A percentile compares a stretch with the other conserved stretches of the same genome.
These are phyloP conservation scores for Strongylocentrotus purpuratus DNA, from an alignment of 35 echinoderm and acorn worm genomes.

Conservation along the genomic window DNA sequence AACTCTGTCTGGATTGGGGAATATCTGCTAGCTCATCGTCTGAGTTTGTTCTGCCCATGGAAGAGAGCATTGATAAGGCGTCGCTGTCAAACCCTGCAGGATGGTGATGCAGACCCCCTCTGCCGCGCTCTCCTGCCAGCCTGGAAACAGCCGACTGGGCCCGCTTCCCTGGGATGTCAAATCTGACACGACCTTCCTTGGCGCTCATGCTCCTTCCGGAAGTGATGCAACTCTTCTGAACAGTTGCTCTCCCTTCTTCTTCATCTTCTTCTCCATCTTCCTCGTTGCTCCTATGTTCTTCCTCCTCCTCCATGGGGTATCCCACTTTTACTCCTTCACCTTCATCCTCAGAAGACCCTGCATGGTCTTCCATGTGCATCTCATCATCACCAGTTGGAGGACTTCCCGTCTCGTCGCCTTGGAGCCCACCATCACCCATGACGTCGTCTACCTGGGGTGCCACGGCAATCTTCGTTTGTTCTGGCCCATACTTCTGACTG, in stretches of 20 bases:
- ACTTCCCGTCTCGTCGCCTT: background rate
- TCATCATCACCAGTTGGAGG: background rate
- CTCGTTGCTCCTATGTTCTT: background rate
- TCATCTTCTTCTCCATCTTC: background rate
- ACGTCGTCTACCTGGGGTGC: background rate
- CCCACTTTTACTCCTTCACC: background rate
- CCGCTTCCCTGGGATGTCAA: background rate
- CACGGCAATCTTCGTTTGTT: conserved; percentile 22
- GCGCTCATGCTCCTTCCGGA: conserved; percentile 31
- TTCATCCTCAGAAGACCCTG: background rate
- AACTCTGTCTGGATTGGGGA: background rate
- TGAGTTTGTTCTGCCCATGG: background rate
- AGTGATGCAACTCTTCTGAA: background rate
- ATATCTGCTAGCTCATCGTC: conserved; percentile 10
- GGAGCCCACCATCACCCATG: background rate
- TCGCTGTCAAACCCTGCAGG: background rate
- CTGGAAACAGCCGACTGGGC: background rate
- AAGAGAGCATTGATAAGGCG: background rate
- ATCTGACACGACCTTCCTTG: conserved; percentile 35
- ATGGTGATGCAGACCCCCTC: background rate
- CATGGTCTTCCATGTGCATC: background rate
- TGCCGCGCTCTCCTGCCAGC: background rate
- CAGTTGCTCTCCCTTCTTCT: background rate
- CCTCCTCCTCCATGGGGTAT: background rate
- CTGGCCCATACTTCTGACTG: conserved; percentile 27